Evolutionary conservation across 2,797 vertebrate genomes (phyloP), one percentile per base, ranked within the genome.

Genomic region (Acomys russatus): DNA sequence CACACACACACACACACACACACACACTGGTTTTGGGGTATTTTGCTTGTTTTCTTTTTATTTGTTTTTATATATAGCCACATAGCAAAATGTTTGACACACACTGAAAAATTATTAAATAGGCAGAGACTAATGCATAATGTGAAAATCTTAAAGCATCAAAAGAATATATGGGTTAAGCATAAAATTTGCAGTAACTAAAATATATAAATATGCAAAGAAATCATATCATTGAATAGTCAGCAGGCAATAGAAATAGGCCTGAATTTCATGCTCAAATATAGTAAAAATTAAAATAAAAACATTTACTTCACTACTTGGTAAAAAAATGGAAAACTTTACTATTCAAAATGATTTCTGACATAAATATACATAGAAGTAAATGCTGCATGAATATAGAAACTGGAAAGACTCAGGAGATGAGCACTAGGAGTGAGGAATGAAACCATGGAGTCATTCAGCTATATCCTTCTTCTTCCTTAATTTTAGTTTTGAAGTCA

Each of bases 201-300:
- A 73, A 82, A 85, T 61, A 76, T 68, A 38, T 59, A 78, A 84
- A 85, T 28, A 70, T 59, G 5, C 4, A 80, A 54, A 51, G 17
- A 18, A 35, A 28, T 64, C 33, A 38, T 9, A 76, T 61, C 23
- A 71, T 88, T 84, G 77, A 87, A 85, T 7, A 25, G 7, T 10
- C 85, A 61, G 82, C 78, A 70, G 11, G 20, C 56, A 49, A 35
- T 70, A 49, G 9, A 63, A 96, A 68, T n/a, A 91, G 90, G 74
- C 2, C 22, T 96, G 25, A 4, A 90, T 91, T 73, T 54, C 59
- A 89, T 12, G 33, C 3, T 35, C 38, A 77, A 91, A 79, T 49
- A 78, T 85, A 90, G 7, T 56, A 64, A 86, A 38, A 38, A 59
- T 59, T 88, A 83, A 95, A 92, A 76, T 88, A 54, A 90, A 93